Evolutionary conservation across 2,113 vertebrate species (phyloP), one percentile per base, ranked within the genome.

Genomic region (Bostrychus sinensis): DNA sequence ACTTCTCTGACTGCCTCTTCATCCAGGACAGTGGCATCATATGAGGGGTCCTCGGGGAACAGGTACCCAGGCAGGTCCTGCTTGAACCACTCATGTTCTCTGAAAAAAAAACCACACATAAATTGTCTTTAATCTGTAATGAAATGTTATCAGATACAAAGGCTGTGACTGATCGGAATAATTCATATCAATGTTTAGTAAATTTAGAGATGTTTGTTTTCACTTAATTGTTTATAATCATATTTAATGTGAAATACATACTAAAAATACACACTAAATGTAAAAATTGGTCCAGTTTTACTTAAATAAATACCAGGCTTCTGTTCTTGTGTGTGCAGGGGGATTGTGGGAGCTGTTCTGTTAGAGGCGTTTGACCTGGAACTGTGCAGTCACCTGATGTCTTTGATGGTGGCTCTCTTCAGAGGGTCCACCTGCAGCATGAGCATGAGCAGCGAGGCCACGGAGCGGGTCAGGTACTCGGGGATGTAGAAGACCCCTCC

Each of bases 401-500:
- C 97, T 87, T 96, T 98, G 90, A 99, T 98, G 70, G 97, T 96
- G 74, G 97, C 96, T 80, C 97, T 89, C 75, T 99, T 99, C 56
- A 99, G 91, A 12, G 97, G 97, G 75, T 99, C 97, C 67, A 98
- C 97, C 82, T 98, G 97, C 64, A 99, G 83, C 97, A 99, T 99
- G 70, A 96, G 93, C 94, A 95, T 94, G 51, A 99, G 92, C 5
- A 99, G 92, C 14, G 93, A 97, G 66, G 96, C 96, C 23, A 98
- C 92, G 0, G 95, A 94, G 28, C 94, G 96, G 54, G 93, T 96
- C 84, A 99, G 94, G 88, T 98, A 95, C 55, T 98, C 97, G 0
- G 97, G 97, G 82, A 99, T 98, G 86, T 99, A 98, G 75, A 99
- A 99, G n/a, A 99, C 96, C 0, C 97, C 97, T 10, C 97, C 97